Evolutionary conservation across 2,888 invertebrate genomes (phyloP).

Genomic region (Chrysolina haemoptera): DNA sequence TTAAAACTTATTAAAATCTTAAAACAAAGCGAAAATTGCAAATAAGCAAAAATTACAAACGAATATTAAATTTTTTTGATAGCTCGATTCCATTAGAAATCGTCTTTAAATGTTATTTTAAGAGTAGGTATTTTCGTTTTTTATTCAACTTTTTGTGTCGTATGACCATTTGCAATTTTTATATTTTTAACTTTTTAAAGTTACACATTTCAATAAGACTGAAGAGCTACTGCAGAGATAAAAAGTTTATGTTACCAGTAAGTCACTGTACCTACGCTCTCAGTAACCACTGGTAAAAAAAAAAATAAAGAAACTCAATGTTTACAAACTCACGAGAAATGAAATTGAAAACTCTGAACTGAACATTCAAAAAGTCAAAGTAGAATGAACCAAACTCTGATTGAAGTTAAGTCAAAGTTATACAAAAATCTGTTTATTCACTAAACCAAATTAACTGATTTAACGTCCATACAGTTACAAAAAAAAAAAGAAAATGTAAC

Average conservation of each 20-base stretch:
- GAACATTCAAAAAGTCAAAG: background rate
- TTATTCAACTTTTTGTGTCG: constrained; percentile 54
- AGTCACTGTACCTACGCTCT: background rate
- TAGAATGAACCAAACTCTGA: background rate
- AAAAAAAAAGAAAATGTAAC: background rate
- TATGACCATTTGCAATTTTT: constrained; percentile 56
- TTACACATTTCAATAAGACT: constrained; percentile 9
- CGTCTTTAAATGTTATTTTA: constrained; percentile 26
- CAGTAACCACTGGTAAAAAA: background rate
- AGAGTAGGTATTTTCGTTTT: constrained; percentile 46
- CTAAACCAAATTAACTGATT: background rate
- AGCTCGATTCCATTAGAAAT: constrained; percentile 23
- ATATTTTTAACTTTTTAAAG: constrained; percentile 41
- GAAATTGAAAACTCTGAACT: background rate
- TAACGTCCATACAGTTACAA: background rate
- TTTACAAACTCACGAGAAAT: background rate
- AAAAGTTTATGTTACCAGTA: background rate
- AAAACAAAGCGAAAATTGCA: constrained; percentile 32
- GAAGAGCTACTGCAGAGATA: background rate
- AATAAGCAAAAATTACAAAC: constrained; percentile 41
- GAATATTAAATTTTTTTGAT: constrained; percentile 25
- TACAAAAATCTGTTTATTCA: background rate
- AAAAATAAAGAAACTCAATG: background rate
- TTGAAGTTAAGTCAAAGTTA: background rate
- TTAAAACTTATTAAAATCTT: constrained; percentile 21